phyloP scores from a whole-genome alignment of 2,797 vertebrate species.

The Helarctos malayanus region DNA sequence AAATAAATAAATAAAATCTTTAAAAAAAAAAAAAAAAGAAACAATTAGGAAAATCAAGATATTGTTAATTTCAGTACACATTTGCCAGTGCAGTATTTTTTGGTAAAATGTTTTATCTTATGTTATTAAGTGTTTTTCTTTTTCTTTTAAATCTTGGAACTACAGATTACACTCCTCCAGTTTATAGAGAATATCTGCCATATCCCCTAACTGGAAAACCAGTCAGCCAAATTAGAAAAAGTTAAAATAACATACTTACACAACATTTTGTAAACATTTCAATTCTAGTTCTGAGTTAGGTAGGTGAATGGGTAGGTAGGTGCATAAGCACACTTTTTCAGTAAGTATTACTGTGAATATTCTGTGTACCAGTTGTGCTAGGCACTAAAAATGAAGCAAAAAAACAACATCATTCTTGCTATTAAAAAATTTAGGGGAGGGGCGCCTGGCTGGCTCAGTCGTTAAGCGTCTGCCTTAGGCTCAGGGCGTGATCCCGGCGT shows the following conservation, averaged over 20 bases:
- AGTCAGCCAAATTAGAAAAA: neutral
- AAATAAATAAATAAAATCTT: no score
- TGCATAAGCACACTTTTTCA: neutral
- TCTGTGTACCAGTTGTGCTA: neutral
- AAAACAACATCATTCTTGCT: neutral
- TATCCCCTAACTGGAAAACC: neutral
- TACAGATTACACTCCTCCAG: neutral
- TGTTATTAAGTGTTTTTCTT: conserved; percentile 20
- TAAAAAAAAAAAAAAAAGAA: neutral
- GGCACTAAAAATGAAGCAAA: neutral
- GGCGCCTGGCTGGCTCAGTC: no score
- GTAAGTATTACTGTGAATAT: conserved; percentile 19
- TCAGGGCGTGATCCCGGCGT: no score
- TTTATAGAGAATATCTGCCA: neutral
- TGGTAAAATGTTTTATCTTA: neutral
- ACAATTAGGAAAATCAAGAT: conserved; percentile 36
- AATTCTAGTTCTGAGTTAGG: neutral
- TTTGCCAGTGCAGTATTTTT: conserved; percentile 1
- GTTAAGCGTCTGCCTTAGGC: no score
- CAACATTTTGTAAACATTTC: neutral
- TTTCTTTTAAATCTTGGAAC: neutral
- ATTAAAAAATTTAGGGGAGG: neutral
- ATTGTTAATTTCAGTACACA: neutral
- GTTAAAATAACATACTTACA: neutral
- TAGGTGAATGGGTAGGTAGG: neutral